Evolutionary conservation across 1,140 invertebrate species (phyloP), one percentile per base, ranked within the genome.

Genomic region (Oncopodura yosiiana): DNA sequence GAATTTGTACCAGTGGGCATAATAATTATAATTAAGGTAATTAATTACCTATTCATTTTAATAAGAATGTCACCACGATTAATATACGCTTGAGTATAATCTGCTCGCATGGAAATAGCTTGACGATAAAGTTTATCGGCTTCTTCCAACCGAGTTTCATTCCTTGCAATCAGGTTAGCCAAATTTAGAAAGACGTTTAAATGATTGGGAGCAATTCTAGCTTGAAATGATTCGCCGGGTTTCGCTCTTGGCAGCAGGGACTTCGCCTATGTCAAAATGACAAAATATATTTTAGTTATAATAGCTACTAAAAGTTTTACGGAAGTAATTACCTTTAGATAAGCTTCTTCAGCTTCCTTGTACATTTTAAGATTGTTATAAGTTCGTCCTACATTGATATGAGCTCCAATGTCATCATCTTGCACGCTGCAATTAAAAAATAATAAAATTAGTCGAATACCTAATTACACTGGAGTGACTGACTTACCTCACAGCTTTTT

Each of bases 31-130:
- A 14, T 34, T 3, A 46, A 23, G 19, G 19, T 24, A 14, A 36
- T 30, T 42, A 53, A 36, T 42, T 64, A 75, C 74, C 73, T 81
- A 73, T 94, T 94, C 65, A 96, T 75, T 74, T 94, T 95, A 66
- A 97, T 87, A 38, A 95, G 77, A 69, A 97, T 87, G 73, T 96
- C 93, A 0, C 92, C 93, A 45, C 92, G 79, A 73, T 96, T 96
- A 61, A 96, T 96, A 67, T 96, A 96, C 4, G 93, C 94, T 70
- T 96, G 87, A 0, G 92, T 92, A 70, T 95, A 97, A 75, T 97
- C 94, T 12, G 91, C 83, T 60, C 93, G 76, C 94, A 97, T 97
- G 65, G 88, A 92, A 55, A 96, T 95, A 0, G 93, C 93, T 67
- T 94, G 91, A 39, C 85, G 74, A 67, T 95, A 94, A 6, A 96